Base-by-base conservation (phyloP, 2,113 vertebrate species). In the Xenus cinereus region DNA sequence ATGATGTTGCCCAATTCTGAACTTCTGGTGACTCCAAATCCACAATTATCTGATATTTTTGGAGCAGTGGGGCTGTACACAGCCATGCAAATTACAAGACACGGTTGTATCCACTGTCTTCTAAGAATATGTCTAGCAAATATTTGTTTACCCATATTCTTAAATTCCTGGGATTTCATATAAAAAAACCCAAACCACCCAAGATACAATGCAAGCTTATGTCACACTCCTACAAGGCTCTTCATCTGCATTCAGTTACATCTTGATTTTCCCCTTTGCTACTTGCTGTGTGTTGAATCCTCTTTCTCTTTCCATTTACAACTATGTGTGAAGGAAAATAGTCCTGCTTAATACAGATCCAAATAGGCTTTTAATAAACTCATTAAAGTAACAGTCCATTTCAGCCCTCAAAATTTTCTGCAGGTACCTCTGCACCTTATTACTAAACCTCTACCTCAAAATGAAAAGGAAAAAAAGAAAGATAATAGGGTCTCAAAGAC, bases 11-110 rank as follows among this genome's bases (percentile, higher is more conserved):
- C 89, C 95, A 89, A 9, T 91, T 94, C 86, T 96, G 95, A 97
- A 98, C 97, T 97, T 82, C 89, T 43, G 9, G 88, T 95, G 87
- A 97, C 89, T 97, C 64, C 84, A 64, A 48, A 95, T 93, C 48
- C 54, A 96, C 94, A 98, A 97, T 98, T 98, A 97, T 48, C 56
- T 96, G 87, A 92, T 98, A 97, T 97, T 98, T 98, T 97, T 95
- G 94, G 92, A 97, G 79, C 89, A 91, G 35, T 21, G 60, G 74
- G 91, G 68, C 71, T 94, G 56, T 72, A 69, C 32, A 82, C 46
- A 93, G 79, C 73, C 87, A 63, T 39, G 81, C 54, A 97, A 98
- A 98, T 98, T 97, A 98, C 51, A 98, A 97, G 98, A 98, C 87
- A 85, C 37, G 60, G 46, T 50, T 90, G 48, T 46, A 41, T 46